Percentiles rank a stretch among this genome's conserved stretches.
Conservation (phyloP, 2,113 vertebrate species). For the Crocuta crocuta region DNA sequence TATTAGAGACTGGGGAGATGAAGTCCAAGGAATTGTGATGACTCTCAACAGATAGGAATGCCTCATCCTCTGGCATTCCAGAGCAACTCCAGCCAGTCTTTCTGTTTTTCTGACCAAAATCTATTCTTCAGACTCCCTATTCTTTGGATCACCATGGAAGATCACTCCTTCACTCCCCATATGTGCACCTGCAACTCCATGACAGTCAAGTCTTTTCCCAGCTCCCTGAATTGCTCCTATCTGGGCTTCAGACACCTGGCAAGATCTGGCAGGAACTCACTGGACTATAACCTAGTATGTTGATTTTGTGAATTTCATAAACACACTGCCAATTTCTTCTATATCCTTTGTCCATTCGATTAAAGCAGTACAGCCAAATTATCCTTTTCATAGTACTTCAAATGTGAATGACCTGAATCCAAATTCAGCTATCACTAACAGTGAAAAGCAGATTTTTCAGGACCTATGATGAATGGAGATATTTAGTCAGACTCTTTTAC, state of each 20-base stretch:
- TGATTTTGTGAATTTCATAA: slow-evolving; percentile 46
- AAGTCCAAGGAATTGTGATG: neutral
- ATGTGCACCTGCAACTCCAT: neutral
- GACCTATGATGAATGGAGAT: slow-evolving; percentile 53
- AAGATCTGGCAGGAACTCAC: neutral
- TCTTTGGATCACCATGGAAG: neutral
- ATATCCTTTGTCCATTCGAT: neutral
- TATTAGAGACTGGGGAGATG: neutral
- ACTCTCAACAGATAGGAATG: neutral
- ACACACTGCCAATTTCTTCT: neutral
- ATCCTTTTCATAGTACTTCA: slow-evolving; percentile 29
- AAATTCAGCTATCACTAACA: slow-evolving; percentile 48
- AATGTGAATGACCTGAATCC: slow-evolving; percentile 16
- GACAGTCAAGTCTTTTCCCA: neutral
- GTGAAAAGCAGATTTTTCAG: slow-evolving; percentile 49
- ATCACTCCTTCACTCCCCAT: neutral
- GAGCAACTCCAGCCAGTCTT: neutral
- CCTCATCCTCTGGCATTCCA: neutral
- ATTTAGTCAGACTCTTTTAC: slow-evolving; percentile 20
- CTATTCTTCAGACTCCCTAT: neutral
- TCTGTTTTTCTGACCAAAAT: slow-evolving; percentile 12
- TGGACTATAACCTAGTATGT: neutral
- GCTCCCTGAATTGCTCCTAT: neutral
- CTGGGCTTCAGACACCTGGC: neutral
- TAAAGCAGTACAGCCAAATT: neutral